Base-by-base conservation (phyloP, 53 echinoderm and acorn worm species). In the Hippasteria phrygiana region DNA sequence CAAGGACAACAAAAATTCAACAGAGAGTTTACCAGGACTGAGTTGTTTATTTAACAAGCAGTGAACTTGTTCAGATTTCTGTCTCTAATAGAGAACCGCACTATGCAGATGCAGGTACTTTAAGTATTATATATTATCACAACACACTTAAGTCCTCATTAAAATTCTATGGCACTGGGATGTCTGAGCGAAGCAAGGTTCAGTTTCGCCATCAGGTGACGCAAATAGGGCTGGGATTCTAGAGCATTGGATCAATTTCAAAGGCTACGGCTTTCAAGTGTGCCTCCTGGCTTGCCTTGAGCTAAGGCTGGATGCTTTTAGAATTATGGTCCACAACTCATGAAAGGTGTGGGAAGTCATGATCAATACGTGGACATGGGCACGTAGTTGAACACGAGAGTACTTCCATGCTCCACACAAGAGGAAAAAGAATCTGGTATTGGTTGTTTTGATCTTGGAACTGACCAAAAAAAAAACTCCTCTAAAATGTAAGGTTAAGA, bases 111-210 rank as follows among this genome's bases (percentile, higher is more conserved):
- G 26, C 59, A 5, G 59, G 59, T 59, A 59, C 26, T 67, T 12
- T 8, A 67, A 67, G 69, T 10, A 67, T 67, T 67, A 35, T 67
- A 33, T 67, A 33, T 67, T 67, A 67, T 67, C 69, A 37, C 33
- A 67, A 67, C 6, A 67, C 33, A 36, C 69, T 67, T 67, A 67
- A 67, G 36, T 36, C 69, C 69, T 67, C 69, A 67, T 67, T 67
- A 67, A 67, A 67, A 67, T 67, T 67, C 69, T 67, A 67, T 2
- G 12, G 37, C 69, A 33, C 17, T 16, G 34, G 37, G 37, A 63
- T 63, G 32, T 63, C 69, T 67, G 34, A 67, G 69, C 18, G 32
- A 5, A 1, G 65, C 34, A 54, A 54, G 54, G 14, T 54, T 54
- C 17, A 9, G 65, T 26, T 65, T 65, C 65, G 28, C 65, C 6